A percentile compares a stretch with the other conserved stretches of the same genome.
phyloP scores from a whole-genome alignment of 1,140 invertebrate species.

The Aricia agestis region DNA sequence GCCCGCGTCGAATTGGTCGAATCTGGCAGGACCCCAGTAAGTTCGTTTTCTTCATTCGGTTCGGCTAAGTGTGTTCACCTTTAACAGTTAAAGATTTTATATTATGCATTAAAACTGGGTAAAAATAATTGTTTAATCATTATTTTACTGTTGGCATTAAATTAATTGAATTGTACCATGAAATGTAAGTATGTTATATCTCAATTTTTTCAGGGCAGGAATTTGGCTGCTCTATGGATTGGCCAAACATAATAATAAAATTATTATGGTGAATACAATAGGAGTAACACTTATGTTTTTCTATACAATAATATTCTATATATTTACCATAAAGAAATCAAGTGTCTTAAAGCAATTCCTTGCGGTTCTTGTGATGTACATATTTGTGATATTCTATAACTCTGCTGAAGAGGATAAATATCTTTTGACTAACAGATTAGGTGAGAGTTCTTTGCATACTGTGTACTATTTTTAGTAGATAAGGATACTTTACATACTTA shows the following conservation, averaged over 20 bases:
- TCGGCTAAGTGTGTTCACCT: no score
- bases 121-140: no score
- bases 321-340: constrained; percentile 79
- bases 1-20: no score
- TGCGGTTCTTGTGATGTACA: constrained; percentile 52
- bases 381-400: constrained; percentile 68
- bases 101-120: no score
- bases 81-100: no score
- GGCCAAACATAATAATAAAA: constrained; percentile 79
- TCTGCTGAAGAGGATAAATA: constrained; percentile 55
- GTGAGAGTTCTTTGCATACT: constrained; percentile 30
- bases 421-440: constrained; percentile 43
- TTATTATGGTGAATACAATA: constrained; percentile 83
- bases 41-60: no score
- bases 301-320: constrained; percentile 80
- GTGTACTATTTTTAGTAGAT: no score
- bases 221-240: constrained; percentile 84
- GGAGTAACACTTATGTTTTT: constrained; percentile 80
- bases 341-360: constrained; percentile 70
- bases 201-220: constrained; percentile 74
- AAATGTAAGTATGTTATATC: constrained; percentile 17
- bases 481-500: no score
- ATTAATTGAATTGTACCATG: no score
- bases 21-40: no score
- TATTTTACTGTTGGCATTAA: no score